A percentile compares a stretch with the other conserved stretches of the same genome.
These are phyloP conservation scores for Ctenoplectra terminalis DNA, from an alignment of 1,140 invertebrate genomes.

Conservation along the genomic window DNA sequence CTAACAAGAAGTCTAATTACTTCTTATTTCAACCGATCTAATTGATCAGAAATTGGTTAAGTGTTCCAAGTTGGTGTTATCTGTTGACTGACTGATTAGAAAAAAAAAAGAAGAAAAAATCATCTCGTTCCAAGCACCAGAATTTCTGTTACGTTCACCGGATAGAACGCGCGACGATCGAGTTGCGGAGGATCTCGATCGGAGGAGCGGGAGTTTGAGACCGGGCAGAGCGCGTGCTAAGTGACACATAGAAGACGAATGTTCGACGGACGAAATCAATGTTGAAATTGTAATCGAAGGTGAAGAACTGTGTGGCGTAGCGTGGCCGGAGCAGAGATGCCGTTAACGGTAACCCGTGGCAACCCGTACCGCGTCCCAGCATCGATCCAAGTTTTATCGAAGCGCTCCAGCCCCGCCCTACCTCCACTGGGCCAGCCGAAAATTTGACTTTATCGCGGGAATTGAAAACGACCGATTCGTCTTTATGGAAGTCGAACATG, in stretches of 20 bases:
- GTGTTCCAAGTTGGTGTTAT: fast-evolving
- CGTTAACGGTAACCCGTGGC: conserved; percentile 83
- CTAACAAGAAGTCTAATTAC: not conserved
- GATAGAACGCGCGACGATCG: not conserved
- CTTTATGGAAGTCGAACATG: not conserved
- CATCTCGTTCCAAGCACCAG: not conserved
- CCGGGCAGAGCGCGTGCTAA: conserved; percentile 7
- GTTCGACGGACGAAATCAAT: conserved; percentile 41
- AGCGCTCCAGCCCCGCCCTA: conserved; percentile 79
- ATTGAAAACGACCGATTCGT: conserved; percentile 23
- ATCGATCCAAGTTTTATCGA: conserved; percentile 83
- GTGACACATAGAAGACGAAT: not conserved
- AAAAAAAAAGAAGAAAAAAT: no score
- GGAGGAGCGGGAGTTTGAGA: conserved; percentile 15
- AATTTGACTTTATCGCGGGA: conserved; percentile 59
- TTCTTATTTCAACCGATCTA: not conserved
- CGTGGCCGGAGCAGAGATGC: conserved; percentile 73
- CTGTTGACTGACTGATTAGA: not conserved
- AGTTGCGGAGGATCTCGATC: not conserved
- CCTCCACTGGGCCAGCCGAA: conserved; percentile 48
- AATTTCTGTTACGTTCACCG: not conserved
- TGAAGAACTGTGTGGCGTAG: conserved; percentile 50
- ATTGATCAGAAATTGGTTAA: not conserved
- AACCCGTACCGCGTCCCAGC: conserved; percentile 80
- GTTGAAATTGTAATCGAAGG: conserved; percentile 66